Evolutionary conservation across 2,888 invertebrate species (phyloP), one percentile per base, ranked within the genome.

Genomic region (Agrotis puta): DNA sequence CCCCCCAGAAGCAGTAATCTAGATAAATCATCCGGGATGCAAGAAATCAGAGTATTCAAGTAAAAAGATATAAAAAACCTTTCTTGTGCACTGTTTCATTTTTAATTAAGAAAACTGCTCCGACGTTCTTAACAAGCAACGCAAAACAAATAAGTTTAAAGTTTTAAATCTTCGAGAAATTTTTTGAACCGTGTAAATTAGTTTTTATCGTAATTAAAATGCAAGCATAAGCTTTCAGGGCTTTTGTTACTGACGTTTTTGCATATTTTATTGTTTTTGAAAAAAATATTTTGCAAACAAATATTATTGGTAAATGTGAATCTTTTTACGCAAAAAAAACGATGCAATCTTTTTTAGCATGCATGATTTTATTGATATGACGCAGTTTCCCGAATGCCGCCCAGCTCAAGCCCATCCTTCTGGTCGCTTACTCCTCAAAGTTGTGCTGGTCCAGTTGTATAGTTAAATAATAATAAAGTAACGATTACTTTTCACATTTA

Each of bases 61-160:
- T 6, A 22, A 51, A 51, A 45, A n/a, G 0, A 47, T n/a, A 6
- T 27, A 53, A 47, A 65, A 64, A 39, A 20, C 0, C 0, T 45
- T 27, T 14, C 16, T 75, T 22, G 39, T 5, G 22, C 33, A 24
- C 4, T 45, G 20, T 18, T 43, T 61, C 16, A 61, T 56, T 50
- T 59, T 72, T 61, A 71, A 71, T 78, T 61, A 78, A 59, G 39
- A 33, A 56, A 45, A 53, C 18, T 24, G 11, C 43, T 16, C 16
- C 9, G 45, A 20, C 13, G 16, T 45, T 71, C 43, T 24, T 69
- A 24, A 33, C 77, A 5, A 48, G 18, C 20, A 56, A 24, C 18
- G 13, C 16, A 56, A 56, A 71, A 59, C 22, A 59, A 77, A 24
- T 5, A 70, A 59, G 43, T 54, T n/a, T 54, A 24, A 16, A 57